These are phyloP conservation scores for Amblyopsis rosae DNA, from an alignment of 2,113 vertebrate genomes.

Conservation along the genomic window DNA sequence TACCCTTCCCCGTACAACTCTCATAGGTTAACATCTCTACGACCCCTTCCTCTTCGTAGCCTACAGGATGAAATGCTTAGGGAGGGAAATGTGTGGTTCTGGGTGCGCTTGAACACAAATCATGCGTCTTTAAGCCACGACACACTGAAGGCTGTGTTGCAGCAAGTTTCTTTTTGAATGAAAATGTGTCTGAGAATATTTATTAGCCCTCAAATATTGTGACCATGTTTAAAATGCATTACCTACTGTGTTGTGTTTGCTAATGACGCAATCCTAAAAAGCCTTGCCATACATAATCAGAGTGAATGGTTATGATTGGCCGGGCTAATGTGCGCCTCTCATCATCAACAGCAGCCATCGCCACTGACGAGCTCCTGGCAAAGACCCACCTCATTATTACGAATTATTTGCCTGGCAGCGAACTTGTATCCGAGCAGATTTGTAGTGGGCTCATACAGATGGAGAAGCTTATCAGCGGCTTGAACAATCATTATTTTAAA, in stretches of 20 bases:
- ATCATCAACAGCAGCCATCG: conserved; percentile 23
- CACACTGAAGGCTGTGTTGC: conserved; percentile 46
- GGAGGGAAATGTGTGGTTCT: neutral
- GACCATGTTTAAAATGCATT: conserved; percentile 56
- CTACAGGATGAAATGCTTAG: neutral
- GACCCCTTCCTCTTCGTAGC: neutral
- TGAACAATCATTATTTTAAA: conserved; percentile 51
- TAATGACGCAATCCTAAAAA: conserved; percentile 52
- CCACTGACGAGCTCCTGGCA: conserved; percentile 52
- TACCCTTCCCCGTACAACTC: no score
- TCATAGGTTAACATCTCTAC: no score
- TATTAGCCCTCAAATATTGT: conserved; percentile 51
- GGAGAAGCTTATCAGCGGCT: conserved; percentile 56
- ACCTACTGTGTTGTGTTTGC: conserved; percentile 36
- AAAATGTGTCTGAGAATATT: conserved; percentile 51
- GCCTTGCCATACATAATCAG: conserved; percentile 43
- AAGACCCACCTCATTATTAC: conserved; percentile 48
- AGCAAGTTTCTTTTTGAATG: conserved; percentile 36
- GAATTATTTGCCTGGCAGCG: conserved; percentile 59
- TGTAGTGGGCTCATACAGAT: conserved; percentile 52
- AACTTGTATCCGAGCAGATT: conserved; percentile 48
- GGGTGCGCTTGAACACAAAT: neutral
- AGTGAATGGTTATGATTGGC: conserved; percentile 47
- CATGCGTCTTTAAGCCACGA: neutral
- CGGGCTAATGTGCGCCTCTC: conserved; percentile 38